These are phyloP conservation scores for Sebastes hopkinsi DNA, from an alignment of 2,797 vertebrate genomes.

Conservation along the genomic window DNA sequence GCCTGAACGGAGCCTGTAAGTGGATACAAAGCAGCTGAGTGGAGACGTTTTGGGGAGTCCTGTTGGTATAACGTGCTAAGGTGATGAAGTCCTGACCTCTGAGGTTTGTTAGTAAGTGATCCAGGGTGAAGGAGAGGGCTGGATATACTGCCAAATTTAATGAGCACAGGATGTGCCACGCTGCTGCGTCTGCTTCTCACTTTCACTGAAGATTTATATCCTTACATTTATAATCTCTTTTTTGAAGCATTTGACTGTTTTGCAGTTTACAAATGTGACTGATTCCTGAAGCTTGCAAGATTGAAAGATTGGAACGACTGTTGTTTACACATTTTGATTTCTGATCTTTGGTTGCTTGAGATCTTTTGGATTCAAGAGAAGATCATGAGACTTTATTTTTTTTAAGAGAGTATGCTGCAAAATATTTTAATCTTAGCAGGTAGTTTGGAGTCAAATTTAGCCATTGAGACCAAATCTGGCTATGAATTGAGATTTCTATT, in stretches of 20 bases:
- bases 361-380: not conserved
- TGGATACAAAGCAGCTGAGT: not conserved
- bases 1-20: not conserved
- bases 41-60: slow-evolving; percentile 5
- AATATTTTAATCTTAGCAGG: not conserved
- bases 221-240: not conserved
- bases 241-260: not conserved
- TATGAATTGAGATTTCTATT: not conserved
- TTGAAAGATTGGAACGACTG: not conserved
- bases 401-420: not conserved
- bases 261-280: not conserved
- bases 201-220: too few relatives aligned
- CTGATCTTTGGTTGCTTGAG: not conserved
- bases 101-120: slow-evolving; percentile 34
- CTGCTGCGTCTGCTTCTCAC: not conserved
- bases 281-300: not conserved
- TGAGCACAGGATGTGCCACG: not conserved
- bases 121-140: not conserved
- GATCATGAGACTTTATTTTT: not conserved
- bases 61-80: slow-evolving; percentile 11
- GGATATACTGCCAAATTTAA: not conserved
- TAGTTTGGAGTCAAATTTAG: not conserved
- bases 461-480: not conserved
- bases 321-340: not conserved
- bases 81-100: slow-evolving; percentile 40